Conservation (phyloP, 2,888 invertebrate species). For the Dasysyrphus tricinctus region DNA sequence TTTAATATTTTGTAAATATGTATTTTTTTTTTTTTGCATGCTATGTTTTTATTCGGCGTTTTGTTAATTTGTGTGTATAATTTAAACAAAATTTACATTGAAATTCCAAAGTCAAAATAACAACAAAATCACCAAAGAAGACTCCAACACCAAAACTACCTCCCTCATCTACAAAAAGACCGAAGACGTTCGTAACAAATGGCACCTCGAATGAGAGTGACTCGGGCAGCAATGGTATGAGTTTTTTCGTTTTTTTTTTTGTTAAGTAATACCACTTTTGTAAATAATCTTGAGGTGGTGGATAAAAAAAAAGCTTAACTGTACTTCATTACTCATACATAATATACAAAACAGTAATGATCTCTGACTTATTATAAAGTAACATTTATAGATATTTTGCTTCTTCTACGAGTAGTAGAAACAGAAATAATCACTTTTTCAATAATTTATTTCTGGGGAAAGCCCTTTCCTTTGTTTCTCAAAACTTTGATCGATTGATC, state of each 20-base stretch:
- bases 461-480: too few species aligned
- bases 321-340: neutral
- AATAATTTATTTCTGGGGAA: too few species aligned
- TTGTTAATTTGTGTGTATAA: slow-evolving; percentile 36
- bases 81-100: slow-evolving; percentile 5
- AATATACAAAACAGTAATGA: too few species aligned
- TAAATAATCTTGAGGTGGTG: slow-evolving; percentile 59
- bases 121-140: slow-evolving; percentile 70
- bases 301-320: neutral
- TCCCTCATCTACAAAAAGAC: slow-evolving; percentile 41
- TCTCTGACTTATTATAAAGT: too few species aligned
- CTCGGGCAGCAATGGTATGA: slow-evolving; percentile 60
- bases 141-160: slow-evolving; percentile 64
- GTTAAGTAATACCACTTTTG: slow-evolving; percentile 6
- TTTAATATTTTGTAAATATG: slow-evolving; percentile 17
- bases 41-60: slow-evolving; percentile 6
- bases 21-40: slow-evolving; percentile 25
- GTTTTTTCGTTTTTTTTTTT: slow-evolving; percentile 29
- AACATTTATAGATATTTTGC: too few species aligned
- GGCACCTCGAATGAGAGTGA: slow-evolving; percentile 47
- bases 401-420: too few species aligned
- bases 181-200: slow-evolving; percentile 39
- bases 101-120: slow-evolving; percentile 44
- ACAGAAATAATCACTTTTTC: too few species aligned
- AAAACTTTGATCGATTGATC: too few species aligned